A percentile compares a stretch with the other conserved stretches of the same genome.
phyloP scores from a whole-genome alignment of 2,888 invertebrate genomes.

The Antheraea assamensis region DNA sequence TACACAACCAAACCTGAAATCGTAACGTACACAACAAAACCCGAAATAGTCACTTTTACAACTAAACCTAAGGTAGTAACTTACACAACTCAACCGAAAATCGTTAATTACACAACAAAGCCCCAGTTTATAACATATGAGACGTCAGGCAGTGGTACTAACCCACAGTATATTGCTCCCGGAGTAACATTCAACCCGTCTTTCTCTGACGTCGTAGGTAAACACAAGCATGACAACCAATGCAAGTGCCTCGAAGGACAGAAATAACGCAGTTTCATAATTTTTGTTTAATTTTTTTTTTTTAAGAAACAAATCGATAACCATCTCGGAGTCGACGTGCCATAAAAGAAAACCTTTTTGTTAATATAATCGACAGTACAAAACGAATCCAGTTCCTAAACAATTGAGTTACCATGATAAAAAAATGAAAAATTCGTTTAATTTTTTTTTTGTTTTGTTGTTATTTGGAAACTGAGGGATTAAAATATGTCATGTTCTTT shows the following conservation, averaged over 20 bases:
- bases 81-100: constrained; percentile 53
- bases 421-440: not conserved
- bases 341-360: constrained; percentile 51
- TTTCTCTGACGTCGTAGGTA: constrained; percentile 57
- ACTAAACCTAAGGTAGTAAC: constrained; percentile 57
- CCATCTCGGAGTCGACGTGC: constrained; percentile 49
- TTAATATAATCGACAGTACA: constrained; percentile 37
- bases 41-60: constrained; percentile 59
- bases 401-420: constrained; percentile 35
- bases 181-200: constrained; percentile 61
- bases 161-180: constrained; percentile 68
- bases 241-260: constrained; percentile 66
- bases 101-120: constrained; percentile 57
- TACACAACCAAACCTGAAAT: constrained; percentile 66
- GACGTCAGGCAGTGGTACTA: constrained; percentile 67
- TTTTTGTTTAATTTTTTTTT: constrained; percentile 10
- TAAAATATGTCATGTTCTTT: constrained; percentile 7
- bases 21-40: constrained; percentile 61
- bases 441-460: constrained; percentile 14
- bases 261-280: not conserved
- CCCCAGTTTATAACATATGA: constrained; percentile 65
- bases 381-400: constrained; percentile 52
- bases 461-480: constrained; percentile 12
- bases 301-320: constrained; percentile 32
- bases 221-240: constrained; percentile 59